A percentile compares a stretch with the other conserved stretches of the same genome.
Conservation (phyloP, 1,140 invertebrate species). For the Galleria mellonella region DNA sequence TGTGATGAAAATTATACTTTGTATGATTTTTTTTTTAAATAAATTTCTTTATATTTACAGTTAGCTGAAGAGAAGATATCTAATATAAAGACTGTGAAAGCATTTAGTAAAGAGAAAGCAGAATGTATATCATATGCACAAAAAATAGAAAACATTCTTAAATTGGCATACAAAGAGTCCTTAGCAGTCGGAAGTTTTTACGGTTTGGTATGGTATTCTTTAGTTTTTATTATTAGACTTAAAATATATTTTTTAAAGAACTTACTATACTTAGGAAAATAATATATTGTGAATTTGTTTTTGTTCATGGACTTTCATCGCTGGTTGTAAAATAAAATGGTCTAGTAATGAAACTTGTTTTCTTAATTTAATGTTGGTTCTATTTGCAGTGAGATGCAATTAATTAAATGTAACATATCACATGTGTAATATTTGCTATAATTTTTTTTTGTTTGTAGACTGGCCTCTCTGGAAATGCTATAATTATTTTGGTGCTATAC, state of each 20-base stretch:
- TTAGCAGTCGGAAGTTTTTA: constrained; percentile 92
- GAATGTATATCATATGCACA: constrained; percentile 83
- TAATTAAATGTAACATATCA: too few relatives aligned
- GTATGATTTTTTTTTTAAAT: too few relatives aligned
- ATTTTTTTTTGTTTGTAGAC: constrained; percentile 79
- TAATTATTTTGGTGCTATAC: constrained; percentile 94
- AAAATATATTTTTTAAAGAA: too few relatives aligned
- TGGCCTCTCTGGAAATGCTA: constrained; percentile 93
- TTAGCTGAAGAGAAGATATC: constrained; percentile 94
- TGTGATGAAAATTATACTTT: too few relatives aligned
- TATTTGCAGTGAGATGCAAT: too few relatives aligned
- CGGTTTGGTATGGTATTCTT: constrained; percentile 82
- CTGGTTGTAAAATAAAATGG: too few relatives aligned
- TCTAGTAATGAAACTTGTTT: too few relatives aligned
- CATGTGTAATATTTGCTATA: too few relatives aligned
- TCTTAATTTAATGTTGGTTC: too few relatives aligned
- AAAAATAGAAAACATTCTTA: constrained; percentile 84
- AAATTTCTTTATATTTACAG: constrained; percentile 64
- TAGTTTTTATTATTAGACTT: neutral
- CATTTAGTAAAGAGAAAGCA: constrained; percentile 89
- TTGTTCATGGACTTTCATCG: too few relatives aligned
- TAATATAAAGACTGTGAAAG: constrained; percentile 95
- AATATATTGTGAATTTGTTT: too few relatives aligned
- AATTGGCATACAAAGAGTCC: constrained; percentile 91
- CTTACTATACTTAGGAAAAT: too few relatives aligned